Conservation (phyloP, 2,113 vertebrate genomes). For the Gadus macrocephalus region DNA sequence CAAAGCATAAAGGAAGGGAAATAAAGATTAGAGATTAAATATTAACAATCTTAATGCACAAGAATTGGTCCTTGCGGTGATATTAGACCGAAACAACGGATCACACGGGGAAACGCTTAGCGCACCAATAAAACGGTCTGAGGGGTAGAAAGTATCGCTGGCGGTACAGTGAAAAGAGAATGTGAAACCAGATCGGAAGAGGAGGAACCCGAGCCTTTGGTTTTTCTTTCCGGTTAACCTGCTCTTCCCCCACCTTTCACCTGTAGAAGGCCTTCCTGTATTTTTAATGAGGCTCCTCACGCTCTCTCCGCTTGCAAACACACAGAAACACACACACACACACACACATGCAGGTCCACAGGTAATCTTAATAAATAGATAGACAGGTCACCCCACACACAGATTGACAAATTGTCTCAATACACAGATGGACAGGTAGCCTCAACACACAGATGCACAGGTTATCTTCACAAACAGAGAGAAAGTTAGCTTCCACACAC, state of each 20-base stretch:
- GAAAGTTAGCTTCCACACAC: neutral
- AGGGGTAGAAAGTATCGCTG: neutral
- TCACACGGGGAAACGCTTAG: too few species aligned
- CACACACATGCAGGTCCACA: slow-evolving; percentile 1
- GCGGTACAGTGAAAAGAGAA: slow-evolving; percentile 16
- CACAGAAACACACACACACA: slow-evolving; percentile 2
- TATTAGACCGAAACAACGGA: too few species aligned
- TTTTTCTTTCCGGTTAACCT: slow-evolving; percentile 30
- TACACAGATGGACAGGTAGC: neutral
- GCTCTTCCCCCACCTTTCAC: slow-evolving; percentile 28
- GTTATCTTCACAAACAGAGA: neutral
- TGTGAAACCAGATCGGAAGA: slow-evolving; percentile 41
- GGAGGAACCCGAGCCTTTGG: slow-evolving; percentile 31
- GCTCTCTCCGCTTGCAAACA: slow-evolving; percentile 13
- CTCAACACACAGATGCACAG: neutral
- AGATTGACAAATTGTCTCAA: slow-evolving; percentile 3
- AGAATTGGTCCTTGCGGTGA: too few species aligned
- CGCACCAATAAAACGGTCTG: neutral
- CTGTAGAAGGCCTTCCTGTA: slow-evolving; percentile 32
- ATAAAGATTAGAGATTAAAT: too few species aligned
- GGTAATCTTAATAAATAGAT: slow-evolving; percentile 14
- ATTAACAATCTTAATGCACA: too few species aligned
- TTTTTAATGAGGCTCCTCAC: slow-evolving; percentile 48
- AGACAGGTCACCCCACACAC: slow-evolving; percentile 2
- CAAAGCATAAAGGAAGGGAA: neutral